Base-by-base conservation (phyloP, 2,797 vertebrate species). In the Ctenochaetus hawaiiensis region DNA sequence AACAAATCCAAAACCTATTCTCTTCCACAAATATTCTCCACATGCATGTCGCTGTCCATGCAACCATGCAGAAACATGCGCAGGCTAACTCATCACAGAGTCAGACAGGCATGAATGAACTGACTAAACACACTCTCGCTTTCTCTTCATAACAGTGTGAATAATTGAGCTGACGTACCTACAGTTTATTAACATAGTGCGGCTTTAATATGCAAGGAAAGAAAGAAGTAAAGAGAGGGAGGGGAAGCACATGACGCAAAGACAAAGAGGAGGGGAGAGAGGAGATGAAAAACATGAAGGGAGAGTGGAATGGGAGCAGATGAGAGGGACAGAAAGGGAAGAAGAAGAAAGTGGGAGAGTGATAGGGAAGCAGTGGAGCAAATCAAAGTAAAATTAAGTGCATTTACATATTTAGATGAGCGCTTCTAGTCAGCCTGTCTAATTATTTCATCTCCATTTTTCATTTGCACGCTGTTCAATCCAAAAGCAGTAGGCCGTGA, bases 361-460 rank as follows among this genome's bases (percentile, higher is more conserved):
- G 83, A 86, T 91, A 92, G 79, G 85, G 81, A 82, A 72, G 90
- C 92, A 92, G 83, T 91, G 77, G 83, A 92, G 91, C 91, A 94
- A 95, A 95, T 95, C 94, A 95, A 94, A 95, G 93, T 88, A 89
- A 95, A 95, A 95, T 95, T 93, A 95, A 94, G 93, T 87, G 91
- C 89, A 96, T 96, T 96, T 96, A 93, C 95, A 96, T 96, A 95
- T 96, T 95, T 94, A 94, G 94, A 94, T 94, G 92, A 95, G 93
- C 77, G 88, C 92, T 92, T 91, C 90, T 84, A 95, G 92, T 93
- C 93, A 92, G 89, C 89, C 93, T 88, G 93, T 94, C 93, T 95
- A 95, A 96, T 95, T 95, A 95, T 95, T 95, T 95, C 93, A 94
- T 95, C 92, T 96, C 92, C 88, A 92, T 93, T 93, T 93, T 93